phyloP scores from a whole-genome alignment of 2,797 vertebrate genomes.

The Chaenodraco wilsoni region DNA sequence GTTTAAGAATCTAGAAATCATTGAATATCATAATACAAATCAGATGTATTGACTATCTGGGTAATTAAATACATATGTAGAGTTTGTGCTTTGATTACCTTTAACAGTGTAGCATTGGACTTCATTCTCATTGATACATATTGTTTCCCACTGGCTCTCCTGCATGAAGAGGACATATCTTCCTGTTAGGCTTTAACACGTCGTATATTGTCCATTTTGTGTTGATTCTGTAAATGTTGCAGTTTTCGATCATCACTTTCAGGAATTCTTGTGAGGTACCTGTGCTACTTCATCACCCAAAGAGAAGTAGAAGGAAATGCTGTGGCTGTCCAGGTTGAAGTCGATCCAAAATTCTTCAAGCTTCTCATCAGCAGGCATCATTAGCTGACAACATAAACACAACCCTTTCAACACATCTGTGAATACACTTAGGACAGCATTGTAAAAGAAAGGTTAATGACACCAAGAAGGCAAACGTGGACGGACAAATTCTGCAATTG shows the following conservation, averaged over 20 bases:
- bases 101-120: conserved; percentile 87
- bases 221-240: not conserved
- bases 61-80: not conserved
- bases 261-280: conserved; percentile 63
- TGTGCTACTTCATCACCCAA: conserved; percentile 79
- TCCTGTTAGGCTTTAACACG: not conserved
- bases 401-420: conserved; percentile 25
- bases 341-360: conserved; percentile 97
- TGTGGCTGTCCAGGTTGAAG: conserved; percentile 92
- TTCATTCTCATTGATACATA: conserved; percentile 88
- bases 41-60: not conserved
- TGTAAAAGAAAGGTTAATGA: not conserved
- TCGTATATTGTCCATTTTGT: not conserved
- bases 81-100: conserved; percentile 81
- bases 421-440: not conserved
- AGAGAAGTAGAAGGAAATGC: conserved; percentile 93
- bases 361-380: conserved; percentile 93
- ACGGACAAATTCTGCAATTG: not conserved
- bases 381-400: conserved; percentile 83
- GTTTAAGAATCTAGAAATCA: not conserved
- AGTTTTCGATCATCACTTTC: not conserved
- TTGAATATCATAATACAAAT: not conserved
- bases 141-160: conserved; percentile 92
- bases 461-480: not conserved
- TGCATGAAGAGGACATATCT: conserved; percentile 58